Percentiles rank a stretch among this genome's conserved stretches.
Evolutionary conservation across 2,113 vertebrate genomes (phyloP).

Genomic region (Bostrychus sinensis): DNA sequence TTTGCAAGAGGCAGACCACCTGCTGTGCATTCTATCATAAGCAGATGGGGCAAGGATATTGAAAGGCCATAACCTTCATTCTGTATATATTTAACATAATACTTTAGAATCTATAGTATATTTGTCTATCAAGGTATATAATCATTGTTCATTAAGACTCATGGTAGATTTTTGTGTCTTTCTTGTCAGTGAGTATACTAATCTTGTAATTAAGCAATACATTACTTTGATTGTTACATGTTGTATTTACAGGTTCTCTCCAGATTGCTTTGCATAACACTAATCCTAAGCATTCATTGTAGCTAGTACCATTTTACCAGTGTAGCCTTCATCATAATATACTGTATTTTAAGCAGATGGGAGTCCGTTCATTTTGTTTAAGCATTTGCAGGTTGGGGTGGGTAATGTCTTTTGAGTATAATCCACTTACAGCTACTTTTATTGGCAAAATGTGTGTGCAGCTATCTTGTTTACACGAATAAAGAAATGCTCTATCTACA

Average conservation of each 20-base stretch:
- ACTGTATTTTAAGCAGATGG: no score
- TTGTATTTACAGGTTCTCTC: not conserved
- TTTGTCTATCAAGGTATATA: no score
- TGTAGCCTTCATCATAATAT: no score
- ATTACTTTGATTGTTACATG: not conserved
- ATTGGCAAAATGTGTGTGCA: not conserved
- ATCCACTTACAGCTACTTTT: not conserved
- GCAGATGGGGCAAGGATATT: not conserved
- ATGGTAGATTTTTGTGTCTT: not conserved
- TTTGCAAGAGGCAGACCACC: not conserved
- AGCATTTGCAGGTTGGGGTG: no score
- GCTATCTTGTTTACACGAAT: not conserved
- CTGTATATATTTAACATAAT: not conserved
- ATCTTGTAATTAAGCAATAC: not conserved
- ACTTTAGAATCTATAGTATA: no score
- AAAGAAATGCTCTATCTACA: no score
- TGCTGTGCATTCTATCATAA: conserved; percentile 2
- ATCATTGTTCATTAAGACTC: no score
- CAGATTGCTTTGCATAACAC: not conserved
- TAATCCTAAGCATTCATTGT: not conserved
- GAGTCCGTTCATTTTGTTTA: no score
- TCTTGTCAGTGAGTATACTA: not conserved
- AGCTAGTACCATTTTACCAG: no score
- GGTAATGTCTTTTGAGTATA: no score
- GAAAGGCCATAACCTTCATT: not conserved